Evolutionary conservation across 2,113 vertebrate species (phyloP), one percentile per base, ranked within the genome.

Genomic region (Psilopsiagon aurifrons): DNA sequence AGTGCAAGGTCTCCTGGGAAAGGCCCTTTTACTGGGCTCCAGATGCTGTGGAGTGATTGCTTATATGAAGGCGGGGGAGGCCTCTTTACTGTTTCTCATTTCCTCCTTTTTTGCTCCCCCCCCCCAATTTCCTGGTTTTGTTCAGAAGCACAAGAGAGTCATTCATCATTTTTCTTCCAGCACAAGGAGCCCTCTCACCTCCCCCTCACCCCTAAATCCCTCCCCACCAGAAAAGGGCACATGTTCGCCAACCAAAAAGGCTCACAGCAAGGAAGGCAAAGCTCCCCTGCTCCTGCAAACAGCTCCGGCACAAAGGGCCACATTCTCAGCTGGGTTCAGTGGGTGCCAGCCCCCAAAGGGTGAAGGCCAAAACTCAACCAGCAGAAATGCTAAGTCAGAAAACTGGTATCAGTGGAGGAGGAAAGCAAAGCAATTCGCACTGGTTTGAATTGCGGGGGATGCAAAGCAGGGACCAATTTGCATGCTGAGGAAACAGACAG

Each of bases 111-210:
- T 94, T 88, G 83, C 74, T 28, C 9, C 47, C 18, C 44, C 67
- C 25, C 68, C 39, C 57, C 14, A 66, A 82, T 95, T 96, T 97
- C 96, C 97, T 97, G 92, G 92, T 97, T 97, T 97, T 97, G 97
- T 97, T 97, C 86, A 97, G 96, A 92, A 90, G 92, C 92, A 96
- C 96, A 95, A 96, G 94, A 97, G 96, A 96, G 92, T 90, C 93
- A 97, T 95, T 97, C 94, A 97, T 96, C 95, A 95, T 96, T 93
- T 95, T 97, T 96, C 93, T 96, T 95, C 90, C 78, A 95, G 95
- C 86, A 93, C 94, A 95, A 97, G 97, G 96, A 97, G 93, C 17
- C 39, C 90, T 95, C 96, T 97, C 93, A 96, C 96, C 95, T 96
- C 92, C 90, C 91, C 94, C 91, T 95, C 92, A 95, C 84, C 90